These are phyloP conservation scores for Spea hammondii DNA, from an alignment of 2,797 vertebrate genomes.

Conservation along the genomic window DNA sequence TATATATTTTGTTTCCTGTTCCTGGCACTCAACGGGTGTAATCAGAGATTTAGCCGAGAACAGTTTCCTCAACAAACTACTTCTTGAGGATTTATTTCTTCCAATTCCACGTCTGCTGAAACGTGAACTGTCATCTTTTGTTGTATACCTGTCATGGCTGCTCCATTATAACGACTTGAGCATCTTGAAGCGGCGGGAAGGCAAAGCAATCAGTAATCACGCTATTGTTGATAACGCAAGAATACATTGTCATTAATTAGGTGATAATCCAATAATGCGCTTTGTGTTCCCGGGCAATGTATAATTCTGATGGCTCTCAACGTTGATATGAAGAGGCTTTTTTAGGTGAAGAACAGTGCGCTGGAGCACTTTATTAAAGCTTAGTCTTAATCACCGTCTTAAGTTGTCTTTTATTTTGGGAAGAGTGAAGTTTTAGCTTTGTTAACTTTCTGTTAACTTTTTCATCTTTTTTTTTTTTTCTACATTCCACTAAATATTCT, in stretches of 20 bases:
- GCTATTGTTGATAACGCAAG: slow-evolving; percentile 52
- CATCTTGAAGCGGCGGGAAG: slow-evolving; percentile 27
- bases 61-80: background rate
- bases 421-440: background rate
- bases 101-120: background rate
- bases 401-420: background rate
- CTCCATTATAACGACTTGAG: slow-evolving; percentile 43
- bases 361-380: background rate
- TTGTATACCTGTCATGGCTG: slow-evolving; percentile 30
- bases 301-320: background rate
- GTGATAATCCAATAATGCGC: slow-evolving; percentile 49
- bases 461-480: background rate
- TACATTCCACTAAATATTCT: background rate
- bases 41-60: background rate
- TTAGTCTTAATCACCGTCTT: background rate
- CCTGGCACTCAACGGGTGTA: too few species aligned
- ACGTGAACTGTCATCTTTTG: slow-evolving; percentile 25
- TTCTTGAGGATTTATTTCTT: background rate
- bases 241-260: slow-evolving; percentile 53
- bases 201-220: slow-evolving; percentile 41
- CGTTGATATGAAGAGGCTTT: slow-evolving; percentile 19
- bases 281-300: slow-evolving; percentile 41
- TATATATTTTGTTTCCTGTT: too few species aligned
- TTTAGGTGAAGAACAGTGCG: slow-evolving; percentile 9
- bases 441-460: background rate